Evolutionary conservation across 2,113 vertebrate species (phyloP), one percentile per base, ranked within the genome.

Genomic region (Zapornia atra): DNA sequence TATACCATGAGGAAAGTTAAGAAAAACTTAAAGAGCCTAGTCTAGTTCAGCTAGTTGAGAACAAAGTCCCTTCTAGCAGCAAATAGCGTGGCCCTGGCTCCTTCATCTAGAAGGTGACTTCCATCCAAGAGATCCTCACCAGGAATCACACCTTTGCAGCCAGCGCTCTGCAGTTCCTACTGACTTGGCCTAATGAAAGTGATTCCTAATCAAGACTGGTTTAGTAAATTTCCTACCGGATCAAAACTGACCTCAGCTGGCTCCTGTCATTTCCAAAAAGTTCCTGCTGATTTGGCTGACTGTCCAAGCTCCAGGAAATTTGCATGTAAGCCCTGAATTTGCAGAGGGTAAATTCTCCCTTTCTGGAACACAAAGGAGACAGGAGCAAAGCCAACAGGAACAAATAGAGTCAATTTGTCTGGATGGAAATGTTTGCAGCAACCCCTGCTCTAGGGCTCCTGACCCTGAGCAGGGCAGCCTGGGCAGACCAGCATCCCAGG

Each of bases 191-290:
- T 90, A 92, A 72, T 80, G 36, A 90, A 94, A 93, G n/a, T 63
- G 20, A 77, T 79, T 93, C 17, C 63, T 73, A 73, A 92, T 66
- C 59, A 73, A 73, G 42, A 46, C 68, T 63, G 40, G 40, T 79
- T 95, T 95, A 72, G 40, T 85, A 77, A 90, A 86, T 51, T 34
- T 96, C 54, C 51, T 86, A 81, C 50, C 10, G 8, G 79, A 93
- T 96, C 87, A 96, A 89, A 96, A 92, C 85, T 88, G 92, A 95
- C 78, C 82, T 93, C 75, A 76, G 75, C 40, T 94, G 87, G 87
- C 82, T 92, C 54, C 71, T 83, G 82, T 86, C 9, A 3, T 73
- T 95, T 93, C 85, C 92, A 95, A 92, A 96, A 94, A 59, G 36
- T 33, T 93, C 75, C 92, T 86, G 85, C 85, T 95, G 91, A 82